phyloP scores from a whole-genome alignment of 1,140 invertebrate genomes.

The Hypothenemus hampei region DNA sequence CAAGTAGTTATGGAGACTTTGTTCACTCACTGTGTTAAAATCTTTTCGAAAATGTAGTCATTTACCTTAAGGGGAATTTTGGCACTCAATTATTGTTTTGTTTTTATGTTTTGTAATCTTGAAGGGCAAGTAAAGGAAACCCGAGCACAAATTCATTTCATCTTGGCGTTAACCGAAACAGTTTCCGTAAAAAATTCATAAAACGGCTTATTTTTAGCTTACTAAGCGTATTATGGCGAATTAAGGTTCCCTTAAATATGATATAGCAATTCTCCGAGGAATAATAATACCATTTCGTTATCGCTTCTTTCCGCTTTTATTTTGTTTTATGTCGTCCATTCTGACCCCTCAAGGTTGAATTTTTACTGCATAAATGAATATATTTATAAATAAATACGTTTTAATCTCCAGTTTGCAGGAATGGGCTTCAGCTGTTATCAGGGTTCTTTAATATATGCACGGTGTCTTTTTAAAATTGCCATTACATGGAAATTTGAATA shows the following conservation, averaged over 20 bases:
- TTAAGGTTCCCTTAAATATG: slow-evolving; percentile 26
- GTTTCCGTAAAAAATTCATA: slow-evolving; percentile 26
- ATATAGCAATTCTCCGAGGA: slow-evolving; percentile 19
- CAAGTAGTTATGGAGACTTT: neutral
- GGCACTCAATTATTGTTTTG: slow-evolving; percentile 7
- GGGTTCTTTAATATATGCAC: slow-evolving; percentile 1
- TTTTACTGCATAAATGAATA: slow-evolving; percentile 25
- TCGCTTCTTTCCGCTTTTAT: slow-evolving; percentile 22
- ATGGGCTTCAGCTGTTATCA: slow-evolving; percentile 8
- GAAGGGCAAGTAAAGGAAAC: slow-evolving; percentile 5
- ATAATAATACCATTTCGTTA: slow-evolving; percentile 24
- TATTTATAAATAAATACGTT: slow-evolving; percentile 22
- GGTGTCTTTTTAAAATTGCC: slow-evolving; percentile 2
- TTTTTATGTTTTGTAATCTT: slow-evolving; percentile 3
- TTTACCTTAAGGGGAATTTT: neutral
- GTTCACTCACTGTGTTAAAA: neutral
- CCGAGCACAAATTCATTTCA: slow-evolving; percentile 13
- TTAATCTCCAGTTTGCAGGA: slow-evolving; percentile 4
- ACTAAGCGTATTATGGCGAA: slow-evolving; percentile 23
- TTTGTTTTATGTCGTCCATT: slow-evolving; percentile 22
- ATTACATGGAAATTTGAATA: slow-evolving; percentile 4
- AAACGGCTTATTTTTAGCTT: slow-evolving; percentile 25
- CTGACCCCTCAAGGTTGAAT: slow-evolving; percentile 17
- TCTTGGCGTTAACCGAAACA: slow-evolving; percentile 13
- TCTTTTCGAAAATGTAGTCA: neutral